Percentiles rank a stretch among this genome's conserved stretches.
phyloP scores from a whole-genome alignment of 2,888 invertebrate species.

The Abscondita cerata region DNA sequence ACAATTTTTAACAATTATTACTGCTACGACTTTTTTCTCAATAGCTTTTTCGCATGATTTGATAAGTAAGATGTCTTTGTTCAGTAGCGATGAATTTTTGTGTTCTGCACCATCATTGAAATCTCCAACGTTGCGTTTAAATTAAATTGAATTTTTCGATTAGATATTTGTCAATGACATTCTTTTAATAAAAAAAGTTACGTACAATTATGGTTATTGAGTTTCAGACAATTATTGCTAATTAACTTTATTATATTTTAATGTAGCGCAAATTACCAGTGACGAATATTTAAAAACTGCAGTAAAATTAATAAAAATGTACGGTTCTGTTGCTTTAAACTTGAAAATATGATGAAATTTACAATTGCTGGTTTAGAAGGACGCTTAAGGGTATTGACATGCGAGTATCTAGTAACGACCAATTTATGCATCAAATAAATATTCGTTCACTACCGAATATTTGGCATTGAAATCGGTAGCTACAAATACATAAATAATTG shows the following conservation, averaged over 20 bases:
- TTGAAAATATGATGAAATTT: not conserved
- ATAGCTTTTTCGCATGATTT: not conserved
- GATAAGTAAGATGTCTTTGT: not conserved
- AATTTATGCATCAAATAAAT: not conserved
- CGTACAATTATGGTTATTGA: too few species aligned
- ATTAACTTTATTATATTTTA: not conserved
- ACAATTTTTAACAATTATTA: too few species aligned
- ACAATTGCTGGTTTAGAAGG: not conserved
- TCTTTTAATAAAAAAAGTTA: too few species aligned
- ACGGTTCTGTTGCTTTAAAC: too few species aligned
- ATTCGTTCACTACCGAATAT: not conserved
- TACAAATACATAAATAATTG: not conserved
- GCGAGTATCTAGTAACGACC: not conserved
- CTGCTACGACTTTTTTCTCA: not conserved
- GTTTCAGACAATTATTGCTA: not conserved
- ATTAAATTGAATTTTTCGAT: not conserved
- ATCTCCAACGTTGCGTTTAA: not conserved
- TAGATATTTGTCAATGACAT: not conserved
- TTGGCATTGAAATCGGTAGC: slow-evolving; percentile 2
- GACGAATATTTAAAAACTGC: not conserved
- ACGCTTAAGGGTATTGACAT: slow-evolving; percentile 2
- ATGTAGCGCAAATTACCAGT: not conserved
- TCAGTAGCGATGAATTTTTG: not conserved
- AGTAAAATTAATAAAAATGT: too few species aligned
- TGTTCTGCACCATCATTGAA: slow-evolving; percentile 1